phyloP scores from a whole-genome alignment of 2,888 invertebrate genomes.

The Oligia strigilis region DNA sequence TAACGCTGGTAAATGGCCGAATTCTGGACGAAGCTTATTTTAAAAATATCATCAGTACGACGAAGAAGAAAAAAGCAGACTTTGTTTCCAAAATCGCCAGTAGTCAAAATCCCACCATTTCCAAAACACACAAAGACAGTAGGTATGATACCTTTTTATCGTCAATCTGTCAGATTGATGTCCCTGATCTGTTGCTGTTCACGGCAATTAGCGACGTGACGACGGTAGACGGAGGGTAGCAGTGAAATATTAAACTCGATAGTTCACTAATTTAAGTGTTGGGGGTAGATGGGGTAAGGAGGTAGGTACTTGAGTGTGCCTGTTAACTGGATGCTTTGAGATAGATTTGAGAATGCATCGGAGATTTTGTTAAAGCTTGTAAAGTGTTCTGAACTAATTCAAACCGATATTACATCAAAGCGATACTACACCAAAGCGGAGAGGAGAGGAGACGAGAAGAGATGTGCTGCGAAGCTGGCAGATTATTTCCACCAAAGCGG shows the following conservation, averaged over 20 bases:
- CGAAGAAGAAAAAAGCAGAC: background rate
- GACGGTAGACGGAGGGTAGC: constrained; percentile 53
- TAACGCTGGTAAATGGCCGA: no score
- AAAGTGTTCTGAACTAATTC: background rate
- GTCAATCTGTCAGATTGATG: constrained; percentile 68
- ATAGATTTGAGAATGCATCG: background rate
- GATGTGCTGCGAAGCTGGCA: no score
- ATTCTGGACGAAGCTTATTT: no score
- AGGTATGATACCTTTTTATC: constrained; percentile 63
- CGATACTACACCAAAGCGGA: no score
- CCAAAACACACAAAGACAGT: background rate
- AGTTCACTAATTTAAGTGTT: constrained; percentile 49
- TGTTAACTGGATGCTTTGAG: background rate
- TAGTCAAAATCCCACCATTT: background rate
- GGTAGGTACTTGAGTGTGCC: background rate
- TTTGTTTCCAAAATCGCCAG: background rate
- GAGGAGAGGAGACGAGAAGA: no score
- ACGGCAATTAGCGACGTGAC: constrained; percentile 72
- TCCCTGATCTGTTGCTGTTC: constrained; percentile 62
- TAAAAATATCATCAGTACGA: no score
- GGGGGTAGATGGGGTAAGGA: background rate
- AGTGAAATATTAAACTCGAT: constrained; percentile 62
- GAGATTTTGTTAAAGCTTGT: background rate
- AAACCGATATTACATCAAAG: no score
- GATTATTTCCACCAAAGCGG: no score